A percentile compares a stretch with the other conserved stretches of the same genome.
These are phyloP conservation scores for Oreochromis mossambicus DNA, from an alignment of 2,797 vertebrate genomes.

Conservation along the genomic window DNA sequence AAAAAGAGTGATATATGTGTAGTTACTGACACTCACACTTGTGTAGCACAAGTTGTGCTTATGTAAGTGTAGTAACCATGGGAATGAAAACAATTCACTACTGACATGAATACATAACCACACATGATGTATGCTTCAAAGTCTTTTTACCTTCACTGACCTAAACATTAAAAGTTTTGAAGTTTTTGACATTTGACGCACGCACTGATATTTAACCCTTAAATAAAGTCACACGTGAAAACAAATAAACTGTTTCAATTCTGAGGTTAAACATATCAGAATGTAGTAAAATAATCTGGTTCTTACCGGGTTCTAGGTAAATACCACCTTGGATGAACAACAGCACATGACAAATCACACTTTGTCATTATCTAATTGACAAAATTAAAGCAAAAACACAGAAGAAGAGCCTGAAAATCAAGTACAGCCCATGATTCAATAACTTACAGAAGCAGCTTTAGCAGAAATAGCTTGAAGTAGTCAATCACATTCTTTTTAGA, in stretches of 20 bases:
- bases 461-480: not conserved
- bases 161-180: not conserved
- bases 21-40: constrained; percentile 6
- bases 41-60: not conserved
- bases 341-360: not conserved
- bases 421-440: not conserved
- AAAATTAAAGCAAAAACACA: not conserved
- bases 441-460: not conserved
- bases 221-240: not conserved
- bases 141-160: not conserved
- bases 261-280: not conserved
- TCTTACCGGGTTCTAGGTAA: not conserved
- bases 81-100: constrained; percentile 11
- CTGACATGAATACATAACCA: not conserved
- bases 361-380: not conserved
- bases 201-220: constrained; percentile 2
- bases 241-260: not conserved
- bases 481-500: not conserved
- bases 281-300: not conserved
- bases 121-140: not conserved
- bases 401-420: not conserved
- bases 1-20: constrained; percentile 5
- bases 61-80: not conserved
- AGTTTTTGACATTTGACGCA: not conserved
- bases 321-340: not conserved